Evolutionary conservation across 2,797 vertebrate genomes (phyloP).

Genomic region (Nyctibius grandis): DNA sequence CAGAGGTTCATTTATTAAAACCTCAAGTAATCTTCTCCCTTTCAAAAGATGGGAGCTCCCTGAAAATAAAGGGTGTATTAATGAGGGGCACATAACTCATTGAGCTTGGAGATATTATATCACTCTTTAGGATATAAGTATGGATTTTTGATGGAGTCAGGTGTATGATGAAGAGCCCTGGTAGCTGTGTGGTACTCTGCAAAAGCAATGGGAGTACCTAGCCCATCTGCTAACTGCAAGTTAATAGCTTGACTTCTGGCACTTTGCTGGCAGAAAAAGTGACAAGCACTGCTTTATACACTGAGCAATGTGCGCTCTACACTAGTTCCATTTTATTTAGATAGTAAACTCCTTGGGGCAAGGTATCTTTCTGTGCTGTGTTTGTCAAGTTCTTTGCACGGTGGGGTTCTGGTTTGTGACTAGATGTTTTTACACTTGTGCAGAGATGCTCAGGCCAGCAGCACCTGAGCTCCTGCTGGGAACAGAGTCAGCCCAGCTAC

Average conservation of each 20-base stretch:
- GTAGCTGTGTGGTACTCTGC: background rate
- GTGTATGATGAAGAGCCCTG: conserved; percentile 3
- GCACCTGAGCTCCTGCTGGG: background rate
- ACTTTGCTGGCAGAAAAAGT: conserved; percentile 32
- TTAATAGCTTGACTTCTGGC: conserved; percentile 46
- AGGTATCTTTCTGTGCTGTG: conserved; percentile 10
- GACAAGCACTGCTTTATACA: conserved; percentile 21
- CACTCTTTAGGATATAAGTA: conserved; percentile 1
- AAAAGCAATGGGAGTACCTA: conserved; percentile 19
- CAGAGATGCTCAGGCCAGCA: background rate
- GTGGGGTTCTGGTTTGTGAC: background rate
- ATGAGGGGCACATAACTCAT: conserved; percentile 36
- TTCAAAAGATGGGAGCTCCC: conserved; percentile 11
- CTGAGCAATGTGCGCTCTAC: conserved; percentile 9
- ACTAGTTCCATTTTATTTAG: conserved; percentile 60
- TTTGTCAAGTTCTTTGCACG: background rate
- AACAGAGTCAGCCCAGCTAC: background rate
- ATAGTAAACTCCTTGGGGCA: conserved; percentile 48
- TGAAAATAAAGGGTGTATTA: conserved; percentile 56
- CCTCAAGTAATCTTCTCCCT: conserved; percentile 52
- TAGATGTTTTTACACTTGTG: background rate
- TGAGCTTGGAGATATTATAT: background rate
- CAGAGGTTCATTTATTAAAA: conserved; percentile 66
- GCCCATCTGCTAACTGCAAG: conserved; percentile 44
- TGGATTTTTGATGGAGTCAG: conserved; percentile 23